These are phyloP conservation scores for Oreotrochilus melanogaster DNA, from an alignment of 2,113 vertebrate species.

Conservation along the genomic window DNA sequence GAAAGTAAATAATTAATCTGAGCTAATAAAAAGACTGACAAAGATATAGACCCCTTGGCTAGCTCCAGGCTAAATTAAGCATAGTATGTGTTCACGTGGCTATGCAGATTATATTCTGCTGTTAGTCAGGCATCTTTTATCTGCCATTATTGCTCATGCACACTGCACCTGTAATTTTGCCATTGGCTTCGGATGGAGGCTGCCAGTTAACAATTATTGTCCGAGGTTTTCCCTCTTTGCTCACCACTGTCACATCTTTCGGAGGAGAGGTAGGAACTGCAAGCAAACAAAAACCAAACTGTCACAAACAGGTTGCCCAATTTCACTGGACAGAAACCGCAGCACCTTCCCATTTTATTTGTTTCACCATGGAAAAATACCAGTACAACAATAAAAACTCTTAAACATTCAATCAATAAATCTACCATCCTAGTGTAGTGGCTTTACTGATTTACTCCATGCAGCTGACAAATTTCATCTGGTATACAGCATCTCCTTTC, in stretches of 20 bases:
- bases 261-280: conserved; percentile 94
- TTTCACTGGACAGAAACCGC: not conserved
- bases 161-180: conserved; percentile 92
- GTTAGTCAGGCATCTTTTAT: not conserved
- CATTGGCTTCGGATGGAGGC: conserved; percentile 96
- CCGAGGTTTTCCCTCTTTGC: conserved; percentile 96
- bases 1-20: not conserved
- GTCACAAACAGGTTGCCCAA: not conserved
- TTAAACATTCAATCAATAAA: not conserved
- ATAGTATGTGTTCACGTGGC: accelerated
- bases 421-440: accelerated
- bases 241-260: conserved; percentile 97
- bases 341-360: not conserved
- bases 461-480: not conserved
- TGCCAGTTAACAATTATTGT: conserved; percentile 99
- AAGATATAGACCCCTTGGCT: not conserved
- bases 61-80: not conserved
- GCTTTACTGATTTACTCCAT: not conserved
- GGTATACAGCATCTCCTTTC: not conserved
- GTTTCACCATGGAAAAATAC: not conserved
- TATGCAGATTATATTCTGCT: not conserved
- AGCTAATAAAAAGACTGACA: not conserved
- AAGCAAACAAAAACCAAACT: not conserved
- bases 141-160: not conserved
- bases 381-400: not conserved